Base-by-base conservation (phyloP, 64 coral and sea anemone species). In the Montipora sp. region DNA sequence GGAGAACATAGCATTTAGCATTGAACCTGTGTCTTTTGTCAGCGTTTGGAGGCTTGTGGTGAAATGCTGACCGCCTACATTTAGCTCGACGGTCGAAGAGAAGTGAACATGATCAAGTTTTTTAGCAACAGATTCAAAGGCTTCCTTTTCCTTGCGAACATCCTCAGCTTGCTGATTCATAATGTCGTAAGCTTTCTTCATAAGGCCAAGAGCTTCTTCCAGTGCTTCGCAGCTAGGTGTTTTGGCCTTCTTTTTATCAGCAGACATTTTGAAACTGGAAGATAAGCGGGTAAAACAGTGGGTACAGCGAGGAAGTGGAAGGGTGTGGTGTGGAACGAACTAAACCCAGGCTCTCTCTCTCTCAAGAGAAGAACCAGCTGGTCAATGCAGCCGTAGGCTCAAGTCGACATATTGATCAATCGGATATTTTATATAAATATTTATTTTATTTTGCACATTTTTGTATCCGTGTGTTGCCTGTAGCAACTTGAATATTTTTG, bases 401-500 rank as follows among this genome's bases (percentile, higher is more conserved):
- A 71, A 22, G 11, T 57, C 1, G 27, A 1, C 27, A 27, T 36
- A 36, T 36, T 36, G 1, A 36, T 36, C 1, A 0, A 36, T 2
- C 36, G 36, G 36, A 36, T 36, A 36, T 36, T 36, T 36, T 2
- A 36, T 1, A 36, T 36, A 36, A 36, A 36, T 36, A 11, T 57
- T 57, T 57, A 57, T 57, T 11, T 8, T 57, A 0, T 57, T 11
- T 8, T 57, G 1, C 0, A 57, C 3, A 8, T 7, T 11, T 7
- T 57, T 57, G 7, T 57, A 57, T 11, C 53, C 4, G 57, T 51
- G 44, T 65, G 91, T 93, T 93, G 91, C 91, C 86, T 61, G 24
- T 91, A 73, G 91, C 91, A 93, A 93, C 91, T 76, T 60, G 14
- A 58, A 50, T 73, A 50, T 73, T 36, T 72, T 79, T 19, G 84